Evolutionary conservation across 1,140 invertebrate species (phyloP).

Genomic region (Harpegnathos saltator): DNA sequence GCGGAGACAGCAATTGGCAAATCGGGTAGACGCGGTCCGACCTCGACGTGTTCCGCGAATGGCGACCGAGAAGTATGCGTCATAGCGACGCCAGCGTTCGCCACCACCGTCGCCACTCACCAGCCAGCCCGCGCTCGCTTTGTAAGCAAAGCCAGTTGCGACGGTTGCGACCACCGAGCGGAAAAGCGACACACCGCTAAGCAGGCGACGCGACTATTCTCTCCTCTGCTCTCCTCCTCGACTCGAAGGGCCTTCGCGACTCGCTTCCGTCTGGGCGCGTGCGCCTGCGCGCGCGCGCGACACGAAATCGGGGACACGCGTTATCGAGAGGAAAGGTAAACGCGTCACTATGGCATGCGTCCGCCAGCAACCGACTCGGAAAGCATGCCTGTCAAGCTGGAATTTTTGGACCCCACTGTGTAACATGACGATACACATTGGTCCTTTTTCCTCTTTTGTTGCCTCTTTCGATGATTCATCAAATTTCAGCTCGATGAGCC

Average conservation of each 20-base stretch:
- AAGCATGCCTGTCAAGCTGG: background rate
- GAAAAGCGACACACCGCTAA: too few relatives aligned
- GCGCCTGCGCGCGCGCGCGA: background rate
- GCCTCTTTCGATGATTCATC: background rate
- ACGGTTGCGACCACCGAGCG: background rate
- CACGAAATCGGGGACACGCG: background rate
- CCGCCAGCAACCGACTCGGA: background rate
- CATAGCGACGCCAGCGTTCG: background rate
- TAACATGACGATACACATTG: too few relatives aligned
- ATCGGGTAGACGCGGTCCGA: background rate
- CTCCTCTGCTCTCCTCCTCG: too few relatives aligned
- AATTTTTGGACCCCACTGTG: background rate
- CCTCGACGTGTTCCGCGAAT: background rate
- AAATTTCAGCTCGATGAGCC: too few relatives aligned
- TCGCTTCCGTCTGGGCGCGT: background rate
- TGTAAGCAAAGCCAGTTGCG: background rate
- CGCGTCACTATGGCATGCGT: background rate
- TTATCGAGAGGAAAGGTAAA: background rate
- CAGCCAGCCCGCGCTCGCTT: background rate
- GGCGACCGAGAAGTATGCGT: background rate
- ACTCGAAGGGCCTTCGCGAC: too few relatives aligned
- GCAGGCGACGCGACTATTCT: too few relatives aligned
- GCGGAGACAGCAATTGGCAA: background rate
- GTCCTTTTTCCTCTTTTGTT: background rate
- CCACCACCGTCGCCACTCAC: background rate